These are phyloP conservation scores for Callopanchax toddi DNA, from an alignment of 2,113 vertebrate species.

Conservation along the genomic window DNA sequence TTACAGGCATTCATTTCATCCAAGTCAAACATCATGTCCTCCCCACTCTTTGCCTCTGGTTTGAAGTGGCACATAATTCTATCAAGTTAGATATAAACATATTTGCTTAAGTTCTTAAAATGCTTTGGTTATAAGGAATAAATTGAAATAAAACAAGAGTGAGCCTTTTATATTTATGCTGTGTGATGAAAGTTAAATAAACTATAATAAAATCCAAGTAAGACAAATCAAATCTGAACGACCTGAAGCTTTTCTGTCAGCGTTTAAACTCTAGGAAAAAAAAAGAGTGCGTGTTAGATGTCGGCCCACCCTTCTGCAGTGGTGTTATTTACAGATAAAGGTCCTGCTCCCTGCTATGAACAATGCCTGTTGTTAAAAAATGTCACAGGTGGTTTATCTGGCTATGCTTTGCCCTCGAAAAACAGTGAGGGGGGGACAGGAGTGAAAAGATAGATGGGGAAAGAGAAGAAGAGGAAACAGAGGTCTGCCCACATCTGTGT, in stretches of 20 bases:
- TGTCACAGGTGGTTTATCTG: constrained; percentile 61
- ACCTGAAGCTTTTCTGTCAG: constrained; percentile 15
- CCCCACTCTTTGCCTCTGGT: constrained; percentile 13
- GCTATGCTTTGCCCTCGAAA: constrained; percentile 15
- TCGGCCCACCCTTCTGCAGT: constrained; percentile 38
- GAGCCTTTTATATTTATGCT: not conserved
- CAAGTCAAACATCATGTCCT: constrained; percentile 52
- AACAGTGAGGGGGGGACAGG: constrained; percentile 28
- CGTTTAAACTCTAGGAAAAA: constrained; percentile 9
- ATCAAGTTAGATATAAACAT: constrained; percentile 17
- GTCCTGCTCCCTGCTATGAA: constrained; percentile 40
- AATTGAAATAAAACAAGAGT: constrained; percentile 20
- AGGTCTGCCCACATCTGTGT: constrained; percentile 78
- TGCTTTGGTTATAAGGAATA: constrained; percentile 11
- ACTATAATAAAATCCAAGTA: constrained; percentile 5
- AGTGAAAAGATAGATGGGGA: constrained; percentile 40
- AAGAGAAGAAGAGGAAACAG: constrained; percentile 62
- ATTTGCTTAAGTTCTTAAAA: constrained; percentile 19
- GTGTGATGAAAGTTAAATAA: constrained; percentile 20
- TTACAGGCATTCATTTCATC: constrained; percentile 54
- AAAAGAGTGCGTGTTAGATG: not conserved
- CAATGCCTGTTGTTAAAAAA: constrained; percentile 48
- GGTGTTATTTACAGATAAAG: constrained; percentile 47
- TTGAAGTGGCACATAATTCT: constrained; percentile 38
- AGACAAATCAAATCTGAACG: not conserved